Percentiles rank a stretch among this genome's conserved stretches.
Conservation (phyloP, 2,888 invertebrate genomes). For the Athripsodes cinereus region DNA sequence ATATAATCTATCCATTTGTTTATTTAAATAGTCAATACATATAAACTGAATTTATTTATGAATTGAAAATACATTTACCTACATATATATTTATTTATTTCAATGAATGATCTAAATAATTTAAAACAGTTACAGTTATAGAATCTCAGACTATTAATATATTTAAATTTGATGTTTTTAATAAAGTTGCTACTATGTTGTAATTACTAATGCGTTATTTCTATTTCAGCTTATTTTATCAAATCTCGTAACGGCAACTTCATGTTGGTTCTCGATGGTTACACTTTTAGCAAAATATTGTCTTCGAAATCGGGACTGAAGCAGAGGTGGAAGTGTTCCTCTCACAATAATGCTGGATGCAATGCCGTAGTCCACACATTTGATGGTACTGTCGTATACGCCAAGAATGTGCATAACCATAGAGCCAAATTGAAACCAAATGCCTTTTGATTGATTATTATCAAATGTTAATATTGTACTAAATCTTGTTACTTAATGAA, state of each 20-base stretch:
- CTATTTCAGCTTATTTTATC: conserved; percentile 4
- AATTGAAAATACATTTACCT: too few species aligned
- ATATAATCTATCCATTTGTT: too few species aligned
- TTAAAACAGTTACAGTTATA: too few species aligned
- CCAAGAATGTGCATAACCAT: conserved; percentile 19
- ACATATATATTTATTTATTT: too few species aligned
- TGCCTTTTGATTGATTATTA: too few species aligned
- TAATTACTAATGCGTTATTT: not conserved
- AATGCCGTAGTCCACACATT: conserved; percentile 23
- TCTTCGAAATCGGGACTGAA: not conserved
- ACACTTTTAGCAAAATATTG: conserved; percentile 3
- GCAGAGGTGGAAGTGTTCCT: conserved; percentile 19
- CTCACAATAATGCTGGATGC: conserved; percentile 21
- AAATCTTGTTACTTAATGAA: not conserved
- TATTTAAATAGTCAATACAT: too few species aligned
- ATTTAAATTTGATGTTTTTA: too few species aligned
- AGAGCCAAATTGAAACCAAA: too few species aligned
- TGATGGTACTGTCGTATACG: conserved; percentile 18
- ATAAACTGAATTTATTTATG: too few species aligned
- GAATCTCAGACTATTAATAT: not conserved
- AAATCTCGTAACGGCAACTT: not conserved
- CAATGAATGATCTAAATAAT: too few species aligned
- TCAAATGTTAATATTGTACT: too few species aligned
- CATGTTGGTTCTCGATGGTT: conserved; percentile 10
- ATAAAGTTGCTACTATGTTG: too few species aligned